Conservation (phyloP, 2,797 vertebrate species). For the Hemitrygon akajei region DNA sequence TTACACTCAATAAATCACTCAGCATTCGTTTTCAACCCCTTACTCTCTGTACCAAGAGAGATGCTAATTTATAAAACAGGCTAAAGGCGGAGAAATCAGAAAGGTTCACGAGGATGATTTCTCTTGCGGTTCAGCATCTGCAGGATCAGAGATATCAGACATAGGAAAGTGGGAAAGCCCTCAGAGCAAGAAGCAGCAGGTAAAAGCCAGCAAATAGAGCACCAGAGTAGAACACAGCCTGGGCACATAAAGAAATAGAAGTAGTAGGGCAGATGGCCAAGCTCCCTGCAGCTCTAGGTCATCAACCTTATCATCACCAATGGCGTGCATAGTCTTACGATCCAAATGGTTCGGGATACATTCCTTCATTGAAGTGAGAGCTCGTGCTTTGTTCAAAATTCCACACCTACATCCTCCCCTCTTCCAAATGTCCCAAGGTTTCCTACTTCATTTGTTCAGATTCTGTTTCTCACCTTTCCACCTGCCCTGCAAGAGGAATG, state of each 20-base stretch:
- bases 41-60: not conserved
- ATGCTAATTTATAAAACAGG: not conserved
- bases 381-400: not conserved
- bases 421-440: not conserved
- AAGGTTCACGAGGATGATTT: not conserved
- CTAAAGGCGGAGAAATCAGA: not conserved
- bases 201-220: not conserved
- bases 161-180: not conserved
- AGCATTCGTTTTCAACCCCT: not conserved
- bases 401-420: not conserved
- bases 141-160: not conserved
- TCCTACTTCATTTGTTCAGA: slow-evolving; percentile 31
- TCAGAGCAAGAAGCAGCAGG: not conserved
- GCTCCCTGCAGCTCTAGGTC: not conserved
- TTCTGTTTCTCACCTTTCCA: slow-evolving; percentile 21
- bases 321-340: not conserved
- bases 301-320: not conserved
- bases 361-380: not conserved
- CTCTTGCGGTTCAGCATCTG: not conserved
- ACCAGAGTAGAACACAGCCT: not conserved
- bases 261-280: not conserved
- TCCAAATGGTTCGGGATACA: not conserved
- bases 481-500: not conserved
- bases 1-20: not conserved
- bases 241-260: not conserved